Evolutionary conservation across 2,113 vertebrate genomes (phyloP).

Genomic region (Eublepharis macularius): DNA sequence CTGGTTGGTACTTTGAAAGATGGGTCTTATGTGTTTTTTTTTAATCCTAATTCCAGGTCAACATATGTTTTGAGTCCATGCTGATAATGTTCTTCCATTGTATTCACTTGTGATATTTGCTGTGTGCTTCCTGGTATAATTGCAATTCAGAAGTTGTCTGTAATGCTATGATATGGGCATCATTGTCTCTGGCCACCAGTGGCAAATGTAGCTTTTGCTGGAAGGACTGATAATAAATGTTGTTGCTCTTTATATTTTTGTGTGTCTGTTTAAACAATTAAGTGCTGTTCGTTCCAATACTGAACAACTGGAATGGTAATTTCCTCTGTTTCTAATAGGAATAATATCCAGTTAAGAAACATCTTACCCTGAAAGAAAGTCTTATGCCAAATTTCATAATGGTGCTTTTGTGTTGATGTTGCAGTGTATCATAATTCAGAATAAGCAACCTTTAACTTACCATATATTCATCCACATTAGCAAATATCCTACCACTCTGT

Average conservation of each 20-base stretch:
- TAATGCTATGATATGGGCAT: constrained; percentile 8
- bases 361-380: neutral
- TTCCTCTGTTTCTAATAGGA: neutral
- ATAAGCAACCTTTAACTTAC: neutral
- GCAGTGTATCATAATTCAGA: neutral
- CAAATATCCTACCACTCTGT: no score
- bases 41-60: neutral
- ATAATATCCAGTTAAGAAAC: neutral
- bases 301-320: neutral
- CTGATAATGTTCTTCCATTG: neutral
- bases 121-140: neutral
- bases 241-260: neutral
- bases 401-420: neutral
- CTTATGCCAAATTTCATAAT: neutral
- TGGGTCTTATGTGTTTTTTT: neutral
- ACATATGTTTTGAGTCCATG: neutral
- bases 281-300: neutral
- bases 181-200: constrained; percentile 5
- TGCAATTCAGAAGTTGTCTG: constrained; percentile 7
- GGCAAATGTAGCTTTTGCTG: neutral
- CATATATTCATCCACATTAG: neutral
- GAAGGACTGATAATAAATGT: constrained; percentile 3
- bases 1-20: neutral
- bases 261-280: neutral
- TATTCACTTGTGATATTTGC: constrained; percentile 1